Evolutionary conservation across 1,140 invertebrate species (phyloP).

Genomic region (Anoplolepis gracilipes): DNA sequence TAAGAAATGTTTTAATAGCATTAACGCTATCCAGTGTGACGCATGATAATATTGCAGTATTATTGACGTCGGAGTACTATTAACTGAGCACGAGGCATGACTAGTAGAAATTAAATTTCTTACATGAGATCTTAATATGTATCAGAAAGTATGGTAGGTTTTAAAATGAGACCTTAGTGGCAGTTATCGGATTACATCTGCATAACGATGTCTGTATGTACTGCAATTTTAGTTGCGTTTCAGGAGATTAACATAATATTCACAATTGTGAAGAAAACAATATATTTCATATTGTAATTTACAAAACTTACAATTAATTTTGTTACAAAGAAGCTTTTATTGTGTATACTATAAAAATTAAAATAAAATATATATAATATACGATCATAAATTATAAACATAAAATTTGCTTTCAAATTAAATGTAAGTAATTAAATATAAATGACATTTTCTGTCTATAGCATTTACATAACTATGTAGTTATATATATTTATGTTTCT

Average conservation of each 20-base stretch:
- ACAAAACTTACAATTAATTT: conserved; percentile 20
- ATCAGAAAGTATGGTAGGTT: neutral
- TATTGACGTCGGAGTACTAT: conserved; percentile 33
- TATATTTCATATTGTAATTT: conserved; percentile 5
- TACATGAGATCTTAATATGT: conserved; percentile 18
- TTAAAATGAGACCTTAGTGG: conserved; percentile 10
- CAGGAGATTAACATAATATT: neutral
- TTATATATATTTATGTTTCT: neutral
- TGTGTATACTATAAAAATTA: neutral
- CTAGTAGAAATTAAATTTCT: conserved; percentile 32
- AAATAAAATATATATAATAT: conserved; percentile 13
- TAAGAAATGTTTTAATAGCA: neutral
- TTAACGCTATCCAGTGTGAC: conserved; percentile 11
- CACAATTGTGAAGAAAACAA: neutral
- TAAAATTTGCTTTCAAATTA: neutral
- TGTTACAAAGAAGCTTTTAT: neutral
- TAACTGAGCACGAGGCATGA: conserved; percentile 34
- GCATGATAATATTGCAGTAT: neutral
- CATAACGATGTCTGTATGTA: conserved; percentile 3
- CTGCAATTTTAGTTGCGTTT: conserved; percentile 15
- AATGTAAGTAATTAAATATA: conserved; percentile 16
- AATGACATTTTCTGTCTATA: neutral
- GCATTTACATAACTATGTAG: neutral
- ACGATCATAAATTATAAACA: neutral
- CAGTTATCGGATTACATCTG: neutral